Evolutionary conservation across 1,140 invertebrate genomes (phyloP), one percentile per base, ranked within the genome.

Genomic region (Bombus waltoni): DNA sequence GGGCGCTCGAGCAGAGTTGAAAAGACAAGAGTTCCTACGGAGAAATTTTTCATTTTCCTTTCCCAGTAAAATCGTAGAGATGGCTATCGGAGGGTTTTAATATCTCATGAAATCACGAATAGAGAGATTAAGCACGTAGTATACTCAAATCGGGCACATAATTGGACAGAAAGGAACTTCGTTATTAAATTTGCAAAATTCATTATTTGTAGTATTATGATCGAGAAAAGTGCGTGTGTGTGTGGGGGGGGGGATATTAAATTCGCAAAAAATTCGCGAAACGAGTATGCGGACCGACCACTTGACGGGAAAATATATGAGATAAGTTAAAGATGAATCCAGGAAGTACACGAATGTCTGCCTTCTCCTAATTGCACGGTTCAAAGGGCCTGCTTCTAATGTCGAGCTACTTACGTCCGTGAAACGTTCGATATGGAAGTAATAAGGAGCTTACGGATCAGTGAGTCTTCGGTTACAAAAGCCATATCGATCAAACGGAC

Each of bases 351-450:
- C 28, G 47, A 59, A 28, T n/a, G 42, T 77, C 65, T 35, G 47
- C 72, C 83, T 10, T 32, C 13, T 72, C 25, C 76, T 85, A 85
- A 85, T 85, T 81, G 78, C 71, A 25, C 71, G 57, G 42, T 85
- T 85, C 71, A 74, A 74, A 70, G 62, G 71, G 78, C 81, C 66
- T 80, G 28, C 38, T 81, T 81, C 71, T 85, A 85, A 85, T 85
- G 81, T 81, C 83, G 53, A 85, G 53, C 68, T 85, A 81, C 83
- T 85, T 66, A 68, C 47, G 59, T 40, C 13, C 42, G 2, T 8
- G 35, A 28, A 73, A 73, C 66, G 32, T 38, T 40, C 57, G 53
- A 71, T 80, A 66, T 53, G 70, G 47, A 68, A 32, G 44, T 47
- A 85, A 66, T 85, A 85, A 85, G 83, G 53, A 74, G 83, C 83